Base-by-base conservation (phyloP, 2,888 invertebrate species). In the Tinea semifulvella region DNA sequence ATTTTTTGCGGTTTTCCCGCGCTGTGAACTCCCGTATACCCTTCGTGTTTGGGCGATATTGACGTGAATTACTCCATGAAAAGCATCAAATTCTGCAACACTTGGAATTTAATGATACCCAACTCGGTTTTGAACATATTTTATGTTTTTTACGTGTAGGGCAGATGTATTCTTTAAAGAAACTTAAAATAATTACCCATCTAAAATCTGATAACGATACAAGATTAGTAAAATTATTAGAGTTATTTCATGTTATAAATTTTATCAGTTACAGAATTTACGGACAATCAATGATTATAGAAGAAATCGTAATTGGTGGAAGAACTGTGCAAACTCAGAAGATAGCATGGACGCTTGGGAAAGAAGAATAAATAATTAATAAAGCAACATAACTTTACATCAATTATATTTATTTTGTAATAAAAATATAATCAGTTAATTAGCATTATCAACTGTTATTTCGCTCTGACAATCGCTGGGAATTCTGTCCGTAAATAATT, bases 401-500 rank as follows among this genome's bases (percentile, higher is more conserved):
- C 6, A 35, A 35, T 35, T 13, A 13, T 35, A 35, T 8, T n/a
- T n/a, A n/a, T n/a, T n/a, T n/a, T n/a, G n/a, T 31, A 31, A 31
- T 31, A 31, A 31, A 31, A n/a, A 31, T 31, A 31, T 2, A 31
- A 31, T 31, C 31, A 31, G 14, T 13, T 31, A 3, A 31, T 31
- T 31, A 4, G 11, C 31, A 47, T 76, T 71, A 56, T 77, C 69
- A 52, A 67, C 55, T 20, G 71, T 69, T 50, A 75, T 46, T 57
- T 81, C 79, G 55, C 79, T 79, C 58, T 77, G 75, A 50, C 81
- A 81, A 48, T 80, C 80, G 51, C 79, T 80, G 2, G 79, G 77
- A 43, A 77, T 73, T 51, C 76, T 60, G 50, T 81, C 80, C 26
- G 81, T 79, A 54, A 81, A 81, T 46, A 81, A 56, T 54, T 80